A percentile compares a stretch with the other conserved stretches of the same genome.
Conservation (phyloP, 1,140 invertebrate species). For the Paraescarpia echinospica region DNA sequence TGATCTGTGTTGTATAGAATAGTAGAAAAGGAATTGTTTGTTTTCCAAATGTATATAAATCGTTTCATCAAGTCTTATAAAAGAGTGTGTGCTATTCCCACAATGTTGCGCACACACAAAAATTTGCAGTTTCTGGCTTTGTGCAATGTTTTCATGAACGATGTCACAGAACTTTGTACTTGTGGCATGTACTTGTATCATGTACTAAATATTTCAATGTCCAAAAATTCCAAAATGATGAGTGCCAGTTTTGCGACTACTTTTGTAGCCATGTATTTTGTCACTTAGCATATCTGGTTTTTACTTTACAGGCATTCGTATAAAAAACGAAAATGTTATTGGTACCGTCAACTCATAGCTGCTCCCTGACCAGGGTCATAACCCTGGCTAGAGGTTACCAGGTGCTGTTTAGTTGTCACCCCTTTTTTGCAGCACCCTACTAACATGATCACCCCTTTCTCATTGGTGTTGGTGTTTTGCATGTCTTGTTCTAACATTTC, state of each 20-base stretch:
- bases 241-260: background rate
- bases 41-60: too few relatives aligned
- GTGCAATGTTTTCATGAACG: background rate
- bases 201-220: background rate
- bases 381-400: background rate
- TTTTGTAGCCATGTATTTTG: background rate
- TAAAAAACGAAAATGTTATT: background rate
- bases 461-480: background rate
- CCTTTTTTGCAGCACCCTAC: background rate
- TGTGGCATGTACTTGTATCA: too few relatives aligned
- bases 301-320: background rate
- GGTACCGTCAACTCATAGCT: background rate
- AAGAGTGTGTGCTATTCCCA: too few relatives aligned
- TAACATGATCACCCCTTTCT: background rate
- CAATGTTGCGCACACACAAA: too few relatives aligned
- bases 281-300: background rate
- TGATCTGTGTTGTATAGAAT: too few relatives aligned
- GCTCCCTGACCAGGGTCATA: background rate
- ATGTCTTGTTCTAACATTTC: background rate
- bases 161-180: background rate
- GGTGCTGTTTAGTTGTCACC: background rate
- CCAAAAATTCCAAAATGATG: background rate
- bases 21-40: too few relatives aligned
- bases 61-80: too few relatives aligned
- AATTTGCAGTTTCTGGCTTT: too few relatives aligned